Evolutionary conservation across 2,888 invertebrate species (phyloP), one percentile per base, ranked within the genome.

Genomic region (Smittia aterrima): DNA sequence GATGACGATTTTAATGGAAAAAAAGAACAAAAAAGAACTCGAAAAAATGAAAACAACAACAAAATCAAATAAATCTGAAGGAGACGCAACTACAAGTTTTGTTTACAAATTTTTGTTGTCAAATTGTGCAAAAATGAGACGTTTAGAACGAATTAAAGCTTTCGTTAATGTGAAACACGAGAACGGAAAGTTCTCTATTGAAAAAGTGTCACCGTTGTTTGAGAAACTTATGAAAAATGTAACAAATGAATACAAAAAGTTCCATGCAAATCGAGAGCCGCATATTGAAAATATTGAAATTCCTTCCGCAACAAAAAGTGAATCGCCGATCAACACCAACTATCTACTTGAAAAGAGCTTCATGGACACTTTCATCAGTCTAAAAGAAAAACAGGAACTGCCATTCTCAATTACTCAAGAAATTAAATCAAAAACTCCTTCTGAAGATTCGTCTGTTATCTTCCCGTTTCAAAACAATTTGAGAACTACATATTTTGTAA

Each of bases 341-440:
- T 40, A 62, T 25, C n/a, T 72, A 11, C 3, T 22, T 2, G 38
- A 72, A 16, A 25, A 18, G 13, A 62, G 27, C 4, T 72, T 72
- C 13, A 22, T 38, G 27, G 62, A 72, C 16, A 13, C 58, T 11
- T 72, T 38, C 40, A 13, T 13, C 4, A 11, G 58, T 16, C 18
- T 72, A 4, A 72, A 40, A 22, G 62, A 13, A 11, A 18, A 62
- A 4, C 58, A 72, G 20, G 72, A 72, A n/a, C 24, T 72, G 58
- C 72, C 72, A 72, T 72, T 72, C 53, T 72, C 62, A 18, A 72
- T 72, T 27, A 40, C 40, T 1, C 54, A 72, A 40, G 72, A 72
- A 72, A 18, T 72, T 40, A 32, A 32, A 9, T 32, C 4, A 9
- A 9, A 32, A 6, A 6, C 32, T 3, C 53, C 53, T 3, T 13